Evolutionary conservation across 2,888 invertebrate species (phyloP).

Genomic region (Ormia ochracea): DNA sequence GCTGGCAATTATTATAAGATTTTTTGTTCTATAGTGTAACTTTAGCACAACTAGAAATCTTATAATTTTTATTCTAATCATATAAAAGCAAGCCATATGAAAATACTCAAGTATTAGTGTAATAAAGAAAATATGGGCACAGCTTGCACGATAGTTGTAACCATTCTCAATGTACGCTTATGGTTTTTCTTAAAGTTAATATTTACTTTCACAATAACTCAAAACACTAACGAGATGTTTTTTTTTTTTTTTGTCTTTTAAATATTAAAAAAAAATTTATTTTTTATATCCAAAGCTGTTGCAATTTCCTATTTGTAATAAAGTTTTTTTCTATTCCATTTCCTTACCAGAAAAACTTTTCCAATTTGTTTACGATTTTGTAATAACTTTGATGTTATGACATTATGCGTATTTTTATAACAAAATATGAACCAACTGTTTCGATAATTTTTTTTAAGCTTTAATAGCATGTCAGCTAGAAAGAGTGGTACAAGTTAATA

Average conservation of each 20-base stretch:
- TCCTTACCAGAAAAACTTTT: slow-evolving; percentile 45
- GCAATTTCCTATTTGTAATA: neutral
- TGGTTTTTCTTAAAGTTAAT: neutral
- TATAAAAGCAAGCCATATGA: too few species aligned
- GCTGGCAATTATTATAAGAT: neutral
- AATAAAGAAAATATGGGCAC: too few species aligned
- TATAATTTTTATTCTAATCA: too few species aligned
- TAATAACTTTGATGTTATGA: neutral
- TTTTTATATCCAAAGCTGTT: neutral
- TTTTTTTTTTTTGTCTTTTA: too few species aligned
- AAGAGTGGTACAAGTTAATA: neutral
- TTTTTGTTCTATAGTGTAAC: too few species aligned
- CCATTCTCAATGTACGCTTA: neutral
- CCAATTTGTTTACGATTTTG: slow-evolving; percentile 42
- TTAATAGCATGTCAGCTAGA: too few species aligned
- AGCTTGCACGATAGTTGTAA: too few species aligned
- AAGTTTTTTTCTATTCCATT: neutral
- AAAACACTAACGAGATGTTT: slow-evolving; percentile 18
- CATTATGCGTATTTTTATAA: neutral
- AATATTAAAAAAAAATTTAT: neutral
- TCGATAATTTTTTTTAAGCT: too few species aligned
- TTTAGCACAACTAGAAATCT: too few species aligned
- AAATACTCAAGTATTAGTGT: too few species aligned
- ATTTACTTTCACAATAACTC: slow-evolving; percentile 9
- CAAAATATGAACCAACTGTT: slow-evolving; percentile 12